phyloP scores from a whole-genome alignment of 2,113 vertebrate species.

The Pelodiscus sinensis region DNA sequence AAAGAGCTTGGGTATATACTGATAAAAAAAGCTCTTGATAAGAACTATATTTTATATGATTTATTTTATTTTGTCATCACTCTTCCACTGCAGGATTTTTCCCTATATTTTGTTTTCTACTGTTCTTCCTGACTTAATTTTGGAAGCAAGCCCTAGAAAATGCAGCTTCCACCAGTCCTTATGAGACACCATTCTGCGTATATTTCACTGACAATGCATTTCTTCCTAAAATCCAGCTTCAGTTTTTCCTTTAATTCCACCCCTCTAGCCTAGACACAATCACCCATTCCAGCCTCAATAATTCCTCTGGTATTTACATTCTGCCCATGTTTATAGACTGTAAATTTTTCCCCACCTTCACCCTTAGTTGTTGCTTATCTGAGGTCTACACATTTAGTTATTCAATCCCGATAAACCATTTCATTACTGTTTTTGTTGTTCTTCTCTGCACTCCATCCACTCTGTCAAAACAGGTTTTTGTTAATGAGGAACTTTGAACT shows the following conservation, averaged over 20 bases:
- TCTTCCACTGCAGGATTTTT: not conserved
- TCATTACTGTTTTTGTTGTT: not conserved
- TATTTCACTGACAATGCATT: not conserved
- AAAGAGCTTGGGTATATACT: not conserved
- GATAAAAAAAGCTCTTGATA: not conserved
- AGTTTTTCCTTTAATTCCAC: not conserved
- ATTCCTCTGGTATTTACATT: not conserved
- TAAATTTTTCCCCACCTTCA: not conserved
- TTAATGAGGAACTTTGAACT: not conserved
- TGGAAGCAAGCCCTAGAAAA: not conserved
- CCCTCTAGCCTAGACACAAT: not conserved
- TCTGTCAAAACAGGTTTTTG: not conserved
- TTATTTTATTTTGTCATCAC: not conserved
- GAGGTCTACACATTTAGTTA: not conserved
- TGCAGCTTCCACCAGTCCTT: not conserved
- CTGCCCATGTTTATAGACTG: not conserved
- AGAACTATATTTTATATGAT: not conserved
- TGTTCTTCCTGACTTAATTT: not conserved
- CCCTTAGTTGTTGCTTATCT: not conserved
- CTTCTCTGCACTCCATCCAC: not conserved
- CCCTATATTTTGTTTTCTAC: not conserved
- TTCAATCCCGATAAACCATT: not conserved
- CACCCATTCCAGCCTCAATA: not conserved
- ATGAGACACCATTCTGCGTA: not conserved
- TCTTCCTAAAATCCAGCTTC: not conserved